A percentile compares a stretch with the other conserved stretches of the same genome.
These are phyloP conservation scores for Pyxicephalus adspersus DNA, from an alignment of 2,113 vertebrate species.

Conservation along the genomic window DNA sequence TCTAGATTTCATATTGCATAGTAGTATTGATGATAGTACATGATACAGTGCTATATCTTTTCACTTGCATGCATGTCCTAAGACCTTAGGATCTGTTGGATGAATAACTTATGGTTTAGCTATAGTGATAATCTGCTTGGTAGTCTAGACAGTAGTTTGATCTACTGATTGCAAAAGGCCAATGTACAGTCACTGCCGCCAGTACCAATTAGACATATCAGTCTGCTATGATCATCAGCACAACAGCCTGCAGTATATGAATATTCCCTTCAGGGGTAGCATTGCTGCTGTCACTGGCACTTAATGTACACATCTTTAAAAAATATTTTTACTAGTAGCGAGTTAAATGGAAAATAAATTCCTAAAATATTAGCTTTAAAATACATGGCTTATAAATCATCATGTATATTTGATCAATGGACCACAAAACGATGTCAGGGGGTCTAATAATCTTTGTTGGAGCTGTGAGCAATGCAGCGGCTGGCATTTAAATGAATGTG, in stretches of 20 bases:
- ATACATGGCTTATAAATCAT: conserved; percentile 6
- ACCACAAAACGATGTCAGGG: not conserved
- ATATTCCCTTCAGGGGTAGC: conserved; percentile 41
- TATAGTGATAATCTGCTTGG: not conserved
- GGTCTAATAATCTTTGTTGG: conserved; percentile 18
- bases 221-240: conserved; percentile 43
- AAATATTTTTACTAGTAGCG: not conserved
- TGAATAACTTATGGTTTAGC: no score
- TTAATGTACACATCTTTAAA: conserved; percentile 29
- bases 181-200: conserved; percentile 26
- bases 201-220: conserved; percentile 33
- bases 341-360: not conserved
- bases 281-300: conserved; percentile 8
- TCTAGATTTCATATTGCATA: no score
- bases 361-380: not conserved
- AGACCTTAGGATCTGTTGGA: no score
- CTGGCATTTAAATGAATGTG: conserved; percentile 32
- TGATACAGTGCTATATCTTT: no score
- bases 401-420: not conserved
- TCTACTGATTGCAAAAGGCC: conserved; percentile 23
- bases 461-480: conserved; percentile 1
- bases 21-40: no score
- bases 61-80: no score
- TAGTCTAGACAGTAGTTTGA: not conserved
- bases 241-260: conserved; percentile 27